A percentile compares a stretch with the other conserved stretches of the same genome.
Conservation (phyloP, 92 coral and sea anemone species). For the Actinernus sp. region DNA sequence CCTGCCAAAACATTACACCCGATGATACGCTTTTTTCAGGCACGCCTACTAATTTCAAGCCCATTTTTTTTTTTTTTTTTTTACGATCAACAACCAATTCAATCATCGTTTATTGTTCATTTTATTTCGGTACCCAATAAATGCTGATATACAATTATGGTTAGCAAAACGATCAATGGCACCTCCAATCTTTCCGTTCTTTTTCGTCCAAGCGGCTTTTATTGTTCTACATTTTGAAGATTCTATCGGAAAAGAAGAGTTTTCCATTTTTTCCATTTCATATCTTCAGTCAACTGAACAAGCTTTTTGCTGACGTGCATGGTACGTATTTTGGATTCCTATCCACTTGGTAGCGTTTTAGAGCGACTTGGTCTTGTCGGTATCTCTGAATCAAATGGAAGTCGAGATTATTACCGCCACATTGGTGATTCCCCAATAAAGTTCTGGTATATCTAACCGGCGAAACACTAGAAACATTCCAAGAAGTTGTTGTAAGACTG, state of each 20-base stretch:
- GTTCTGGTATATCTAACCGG: constrained; percentile 8
- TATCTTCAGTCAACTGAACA: background rate
- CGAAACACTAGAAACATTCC: background rate
- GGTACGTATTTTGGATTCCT: background rate
- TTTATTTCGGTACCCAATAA: no score
- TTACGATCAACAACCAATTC: no score
- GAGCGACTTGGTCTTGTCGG: background rate
- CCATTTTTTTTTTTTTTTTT: no score
- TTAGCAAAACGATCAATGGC: background rate
- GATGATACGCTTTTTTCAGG: no score
- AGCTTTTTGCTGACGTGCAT: background rate
- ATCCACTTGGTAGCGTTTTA: background rate
- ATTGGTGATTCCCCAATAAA: background rate
- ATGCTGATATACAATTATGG: background rate
- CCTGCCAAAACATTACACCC: no score
- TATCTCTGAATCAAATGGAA: background rate
- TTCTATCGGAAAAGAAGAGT: background rate
- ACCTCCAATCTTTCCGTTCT: background rate
- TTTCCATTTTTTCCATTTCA: background rate
- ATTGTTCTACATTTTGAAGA: background rate
- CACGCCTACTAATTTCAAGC: no score
- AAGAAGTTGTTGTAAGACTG: background rate
- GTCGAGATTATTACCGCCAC: background rate
- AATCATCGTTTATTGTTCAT: no score
- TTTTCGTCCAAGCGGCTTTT: background rate